phyloP scores from a whole-genome alignment of 2,888 invertebrate genomes.

The Bibio marci region DNA sequence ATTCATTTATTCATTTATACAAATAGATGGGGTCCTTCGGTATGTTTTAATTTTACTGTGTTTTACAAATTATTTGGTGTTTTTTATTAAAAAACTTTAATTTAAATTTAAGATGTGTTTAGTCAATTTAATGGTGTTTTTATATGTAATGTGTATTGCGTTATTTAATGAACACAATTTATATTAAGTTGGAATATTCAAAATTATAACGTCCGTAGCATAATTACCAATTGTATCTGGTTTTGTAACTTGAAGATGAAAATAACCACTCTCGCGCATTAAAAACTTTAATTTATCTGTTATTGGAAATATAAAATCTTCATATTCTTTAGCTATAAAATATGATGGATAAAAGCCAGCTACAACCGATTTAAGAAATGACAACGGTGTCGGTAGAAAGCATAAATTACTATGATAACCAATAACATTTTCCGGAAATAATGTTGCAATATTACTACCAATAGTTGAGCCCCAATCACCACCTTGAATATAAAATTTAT shows the following conservation, averaged over 20 bases:
- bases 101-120: too few species aligned
- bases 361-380: constrained; percentile 25
- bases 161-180: too few species aligned
- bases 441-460: constrained; percentile 39
- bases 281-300: constrained; percentile 15
- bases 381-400: constrained; percentile 18
- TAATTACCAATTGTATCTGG: constrained; percentile 68
- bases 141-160: too few species aligned
- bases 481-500: constrained; percentile 50
- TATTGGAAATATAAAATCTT: constrained; percentile 32
- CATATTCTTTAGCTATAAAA: constrained; percentile 34
- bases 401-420: constrained; percentile 49
- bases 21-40: too few species aligned
- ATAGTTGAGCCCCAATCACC: constrained; percentile 69
- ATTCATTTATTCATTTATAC: too few species aligned
- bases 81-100: too few species aligned
- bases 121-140: too few species aligned
- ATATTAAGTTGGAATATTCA: too few species aligned
- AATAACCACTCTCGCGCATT: constrained; percentile 36
- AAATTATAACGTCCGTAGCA: not conserved
- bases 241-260: constrained; percentile 72
- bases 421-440: constrained; percentile 42
- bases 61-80: too few species aligned
- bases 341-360: constrained; percentile 38
- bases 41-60: too few species aligned